A percentile compares a stretch with the other conserved stretches of the same genome.
These are phyloP conservation scores for Armadillidium nasatum DNA, from an alignment of 1,140 invertebrate species.

Conservation along the genomic window DNA sequence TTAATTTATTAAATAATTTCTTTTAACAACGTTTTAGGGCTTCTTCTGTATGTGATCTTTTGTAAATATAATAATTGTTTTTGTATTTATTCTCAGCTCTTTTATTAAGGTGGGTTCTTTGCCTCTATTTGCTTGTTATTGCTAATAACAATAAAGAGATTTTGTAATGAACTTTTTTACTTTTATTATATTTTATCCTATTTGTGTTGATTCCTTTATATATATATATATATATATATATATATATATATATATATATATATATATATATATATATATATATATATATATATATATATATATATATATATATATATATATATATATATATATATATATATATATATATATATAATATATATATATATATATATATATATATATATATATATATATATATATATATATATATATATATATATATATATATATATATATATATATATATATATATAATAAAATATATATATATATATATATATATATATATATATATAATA, in stretches of 20 bases:
- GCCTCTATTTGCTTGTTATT: slow-evolving; percentile 7
- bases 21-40: neutral
- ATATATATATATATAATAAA: too few species aligned
- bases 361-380: neutral
- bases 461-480: neutral
- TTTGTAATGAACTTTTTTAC: neutral
- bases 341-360: neutral
- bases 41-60: slow-evolving; percentile 2
- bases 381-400: neutral
- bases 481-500: slow-evolving; percentile 6
- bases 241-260: neutral
- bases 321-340: neutral
- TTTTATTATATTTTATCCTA: neutral
- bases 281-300: too few species aligned
- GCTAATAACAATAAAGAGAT: slow-evolving; percentile 9
- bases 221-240: neutral
- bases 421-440: neutral
- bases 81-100: neutral
- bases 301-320: too few species aligned
- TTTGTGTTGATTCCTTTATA: neutral
- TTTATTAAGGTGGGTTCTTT: slow-evolving; percentile 4
- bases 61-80: slow-evolving; percentile 5
- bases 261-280: neutral
- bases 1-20: too few species aligned
- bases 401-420: neutral